These are phyloP conservation scores for Cancer borealis DNA, from an alignment of 2,888 invertebrate genomes.

Conservation along the genomic window DNA sequence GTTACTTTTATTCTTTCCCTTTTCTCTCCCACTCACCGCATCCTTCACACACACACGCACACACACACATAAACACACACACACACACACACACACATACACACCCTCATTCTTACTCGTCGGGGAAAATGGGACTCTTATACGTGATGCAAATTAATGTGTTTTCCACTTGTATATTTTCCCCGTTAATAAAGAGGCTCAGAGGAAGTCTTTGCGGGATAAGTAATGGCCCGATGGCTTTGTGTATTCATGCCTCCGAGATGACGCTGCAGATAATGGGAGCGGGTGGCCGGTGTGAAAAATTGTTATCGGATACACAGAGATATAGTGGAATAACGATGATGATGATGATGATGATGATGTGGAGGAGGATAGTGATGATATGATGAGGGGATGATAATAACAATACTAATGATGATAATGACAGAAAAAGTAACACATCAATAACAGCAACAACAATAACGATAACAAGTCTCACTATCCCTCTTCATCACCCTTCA, in stretches of 20 bases:
- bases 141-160: conserved; percentile 7
- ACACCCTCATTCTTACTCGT: neutral
- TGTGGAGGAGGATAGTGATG: neutral
- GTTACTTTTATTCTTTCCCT: neutral
- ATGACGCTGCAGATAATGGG: conserved; percentile 6
- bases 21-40: neutral
- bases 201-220: neutral
- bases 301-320: neutral
- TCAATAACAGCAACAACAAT: neutral
- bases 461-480: neutral
- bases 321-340: neutral
- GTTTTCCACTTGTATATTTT: conserved; percentile 34
- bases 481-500: neutral
- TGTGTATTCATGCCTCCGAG: conserved; percentile 21
- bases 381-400: neutral
- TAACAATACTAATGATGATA: neutral
- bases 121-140: neutral
- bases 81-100: conserved; percentile 17
- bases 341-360: neutral
- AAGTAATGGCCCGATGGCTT: conserved; percentile 24
- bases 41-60: conserved; percentile 16
- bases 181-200: conserved; percentile 15
- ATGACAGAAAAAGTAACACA: neutral
- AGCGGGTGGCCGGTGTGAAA: neutral
- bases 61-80: conserved; percentile 29